Evolutionary conservation across 2,888 invertebrate species (phyloP).

Genomic region (Conchocele bisecta): DNA sequence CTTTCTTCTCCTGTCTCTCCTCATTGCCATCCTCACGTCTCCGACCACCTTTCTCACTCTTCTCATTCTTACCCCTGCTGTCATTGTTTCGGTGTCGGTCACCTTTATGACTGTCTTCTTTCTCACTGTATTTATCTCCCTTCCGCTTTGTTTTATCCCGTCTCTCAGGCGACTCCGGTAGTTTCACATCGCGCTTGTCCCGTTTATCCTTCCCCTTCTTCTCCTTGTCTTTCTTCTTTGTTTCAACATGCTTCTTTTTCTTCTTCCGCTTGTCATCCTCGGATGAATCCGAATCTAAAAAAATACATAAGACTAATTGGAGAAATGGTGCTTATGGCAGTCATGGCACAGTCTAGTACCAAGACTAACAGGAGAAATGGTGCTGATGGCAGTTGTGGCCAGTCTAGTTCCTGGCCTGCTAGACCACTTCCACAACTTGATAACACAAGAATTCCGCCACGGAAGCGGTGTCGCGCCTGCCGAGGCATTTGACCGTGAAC

Average conservation of each 20-base stretch:
- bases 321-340: too few species aligned
- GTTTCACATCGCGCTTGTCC: slow-evolving; percentile 17
- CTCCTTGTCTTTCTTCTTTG: slow-evolving; percentile 7
- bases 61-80: not conserved
- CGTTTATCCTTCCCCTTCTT: slow-evolving; percentile 13
- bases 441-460: too few species aligned
- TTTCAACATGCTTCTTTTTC: slow-evolving; percentile 23
- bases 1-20: slow-evolving; percentile 27
- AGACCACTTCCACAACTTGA: too few species aligned
- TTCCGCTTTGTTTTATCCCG: slow-evolving; percentile 3
- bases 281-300: slow-evolving; percentile 56
- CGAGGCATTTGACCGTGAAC: too few species aligned
- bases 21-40: slow-evolving; percentile 13
- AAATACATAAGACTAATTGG: too few species aligned
- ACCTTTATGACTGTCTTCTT: slow-evolving; percentile 22
- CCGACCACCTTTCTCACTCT: slow-evolving; percentile 17
- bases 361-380: too few species aligned
- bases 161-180: too few species aligned
- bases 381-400: too few species aligned
- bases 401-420: too few species aligned
- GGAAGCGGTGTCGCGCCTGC: too few species aligned
- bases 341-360: too few species aligned
- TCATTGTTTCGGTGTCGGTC: not conserved
- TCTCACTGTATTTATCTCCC: slow-evolving; percentile 24
- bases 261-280: slow-evolving; percentile 61